Evolutionary conservation across 2,113 vertebrate species (phyloP).

Genomic region (Paradoxurus hermaphroditus): DNA sequence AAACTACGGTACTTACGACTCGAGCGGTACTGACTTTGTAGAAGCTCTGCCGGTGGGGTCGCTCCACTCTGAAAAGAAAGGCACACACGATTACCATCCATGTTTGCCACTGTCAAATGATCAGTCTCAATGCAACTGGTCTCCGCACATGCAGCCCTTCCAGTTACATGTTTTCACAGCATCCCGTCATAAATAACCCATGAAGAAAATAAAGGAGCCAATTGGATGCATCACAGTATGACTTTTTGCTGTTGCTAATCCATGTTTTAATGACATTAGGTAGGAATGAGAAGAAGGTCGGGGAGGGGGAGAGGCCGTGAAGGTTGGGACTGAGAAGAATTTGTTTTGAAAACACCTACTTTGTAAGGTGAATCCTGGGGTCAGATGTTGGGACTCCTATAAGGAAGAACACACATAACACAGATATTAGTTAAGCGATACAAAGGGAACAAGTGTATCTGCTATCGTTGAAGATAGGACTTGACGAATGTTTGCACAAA

Average conservation of each 20-base stretch:
- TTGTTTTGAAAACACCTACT: constrained; percentile 87
- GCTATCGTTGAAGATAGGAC: not conserved
- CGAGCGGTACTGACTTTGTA: constrained; percentile 92
- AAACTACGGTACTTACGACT: constrained; percentile 91
- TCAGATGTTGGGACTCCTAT: constrained; percentile 94
- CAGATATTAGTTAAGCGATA: constrained; percentile 76
- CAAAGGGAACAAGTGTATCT: constrained; percentile 10
- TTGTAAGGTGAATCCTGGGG: constrained; percentile 93
- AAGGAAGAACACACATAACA: constrained; percentile 82
- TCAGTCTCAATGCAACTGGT: constrained; percentile 75
- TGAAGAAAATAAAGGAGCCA: constrained; percentile 65
- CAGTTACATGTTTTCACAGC: constrained; percentile 75
- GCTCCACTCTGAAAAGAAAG: constrained; percentile 93
- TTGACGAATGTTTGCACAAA: not conserved
- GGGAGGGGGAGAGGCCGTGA: not conserved
- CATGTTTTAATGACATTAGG: constrained; percentile 65
- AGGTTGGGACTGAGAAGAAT: constrained; percentile 62
- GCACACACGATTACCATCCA: constrained; percentile 49
- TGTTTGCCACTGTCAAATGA: constrained; percentile 77
- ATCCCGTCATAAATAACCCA: constrained; percentile 59
- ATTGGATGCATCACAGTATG: constrained; percentile 58
- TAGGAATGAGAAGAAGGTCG: not conserved
- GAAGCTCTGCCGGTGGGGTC: constrained; percentile 91
- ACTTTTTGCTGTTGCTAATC: not conserved
- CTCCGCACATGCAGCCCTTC: constrained; percentile 69